These are phyloP conservation scores for Apodemia mormo DNA, from an alignment of 2,888 invertebrate genomes.

Conservation along the genomic window DNA sequence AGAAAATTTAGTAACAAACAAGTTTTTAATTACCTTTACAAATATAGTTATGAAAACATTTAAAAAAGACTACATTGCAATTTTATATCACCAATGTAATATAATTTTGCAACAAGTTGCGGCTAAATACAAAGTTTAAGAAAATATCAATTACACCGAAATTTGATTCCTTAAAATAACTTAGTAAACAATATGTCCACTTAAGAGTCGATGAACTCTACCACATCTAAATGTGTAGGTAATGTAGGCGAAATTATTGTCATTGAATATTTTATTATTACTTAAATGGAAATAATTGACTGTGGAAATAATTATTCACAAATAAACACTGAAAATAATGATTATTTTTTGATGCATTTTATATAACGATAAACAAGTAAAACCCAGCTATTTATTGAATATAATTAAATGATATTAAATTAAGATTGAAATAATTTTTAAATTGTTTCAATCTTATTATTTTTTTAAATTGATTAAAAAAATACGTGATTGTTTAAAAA, in stretches of 20 bases:
- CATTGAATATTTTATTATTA: neutral
- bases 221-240: neutral
- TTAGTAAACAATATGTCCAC: conserved; percentile 7
- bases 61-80: conserved; percentile 1
- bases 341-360: neutral
- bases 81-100: neutral
- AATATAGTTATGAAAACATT: no score
- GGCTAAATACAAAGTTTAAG: conserved; percentile 17
- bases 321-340: neutral
- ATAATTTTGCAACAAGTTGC: conserved; percentile 7
- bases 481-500: no score
- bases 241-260: neutral
- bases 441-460: no score
- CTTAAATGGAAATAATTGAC: neutral
- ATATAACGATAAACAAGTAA: neutral
- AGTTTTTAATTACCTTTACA: no score
- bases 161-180: conserved; percentile 14
- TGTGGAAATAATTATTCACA: no score
- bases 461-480: no score
- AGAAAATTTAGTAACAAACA: no score
- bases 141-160: conserved; percentile 11
- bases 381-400: no score
- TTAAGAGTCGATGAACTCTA: conserved; percentile 18
- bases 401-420: no score
- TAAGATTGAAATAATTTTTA: no score